These are phyloP conservation scores for Sturnira hondurensis DNA, from an alignment of 2,113 vertebrate species.

Conservation along the genomic window DNA sequence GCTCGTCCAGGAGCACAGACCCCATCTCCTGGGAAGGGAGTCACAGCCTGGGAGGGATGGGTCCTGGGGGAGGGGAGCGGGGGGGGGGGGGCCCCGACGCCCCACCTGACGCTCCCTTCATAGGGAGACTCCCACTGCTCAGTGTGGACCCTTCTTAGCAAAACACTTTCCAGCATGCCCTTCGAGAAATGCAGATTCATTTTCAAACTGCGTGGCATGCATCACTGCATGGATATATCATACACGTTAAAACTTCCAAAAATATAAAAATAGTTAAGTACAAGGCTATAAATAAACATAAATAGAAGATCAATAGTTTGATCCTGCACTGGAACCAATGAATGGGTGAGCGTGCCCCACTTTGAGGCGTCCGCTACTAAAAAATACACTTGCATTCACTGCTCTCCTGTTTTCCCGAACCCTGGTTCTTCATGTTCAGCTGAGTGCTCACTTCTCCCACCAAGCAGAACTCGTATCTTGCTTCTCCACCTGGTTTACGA, in stretches of 20 bases:
- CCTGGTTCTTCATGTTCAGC: neutral
- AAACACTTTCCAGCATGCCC: neutral
- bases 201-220: neutral
- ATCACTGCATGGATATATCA: neutral
- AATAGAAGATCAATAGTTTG: neutral
- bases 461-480: neutral
- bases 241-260: neutral
- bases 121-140: neutral
- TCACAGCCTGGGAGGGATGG: neutral
- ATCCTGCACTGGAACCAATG: neutral
- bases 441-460: neutral
- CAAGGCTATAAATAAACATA: neutral
- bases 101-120: neutral
- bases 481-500: neutral
- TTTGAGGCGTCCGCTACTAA: rapidly evolving
- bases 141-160: neutral
- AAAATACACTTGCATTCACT: neutral
- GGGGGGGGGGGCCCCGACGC: rapidly evolving
- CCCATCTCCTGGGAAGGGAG: neutral
- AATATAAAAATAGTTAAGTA: neutral
- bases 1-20: neutral
- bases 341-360: rapidly evolving
- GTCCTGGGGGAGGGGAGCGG: neutral
- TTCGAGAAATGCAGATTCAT: neutral
- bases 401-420: neutral